Base-by-base conservation (phyloP, 2,113 vertebrate genomes). In the Grus americana region DNA sequence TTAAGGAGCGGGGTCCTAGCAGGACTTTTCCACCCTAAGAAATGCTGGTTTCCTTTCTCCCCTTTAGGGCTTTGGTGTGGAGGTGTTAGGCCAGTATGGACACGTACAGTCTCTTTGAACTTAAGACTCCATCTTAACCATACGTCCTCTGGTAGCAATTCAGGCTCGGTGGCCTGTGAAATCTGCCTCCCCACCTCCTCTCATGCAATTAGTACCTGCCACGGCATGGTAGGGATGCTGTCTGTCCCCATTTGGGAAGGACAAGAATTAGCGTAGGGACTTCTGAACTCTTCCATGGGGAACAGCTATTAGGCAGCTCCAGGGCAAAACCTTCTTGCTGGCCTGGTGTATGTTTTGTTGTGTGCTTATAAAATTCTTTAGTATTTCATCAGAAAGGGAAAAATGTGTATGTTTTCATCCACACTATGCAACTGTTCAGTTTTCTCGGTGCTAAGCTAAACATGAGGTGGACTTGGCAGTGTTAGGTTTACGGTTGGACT, bases 391-490 rank as follows among this genome's bases (percentile, higher is more conserved):
- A 86, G 73, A 92, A 84, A 24, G 16, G 44, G 52, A 65, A 83
- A 91, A 89, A 76, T 47, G 3, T 57, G 3, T 66, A 19, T 76
- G 12, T 80, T 85, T 92, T 92, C 34, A 79, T 75, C 61, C 82
- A n/a, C 15, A 13, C 19, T 44, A 4, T 66, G 10, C 3, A 19
- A 58, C 68, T 55, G 18, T 83, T 90, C 55, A 24, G 12, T 80
- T 95, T 93, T 52, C 27, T 79, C 24, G 82, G 58, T 73, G 44
- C 19, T 23, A 36, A 83, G 22, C 49, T 92, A 76, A 86, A 90
- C 52, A 84, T 3, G 18, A 86, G 29, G 59, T 50, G 49, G 23
- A 23, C 47, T 49, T 49, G 29, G 29, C 17, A 55, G 54, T 9
- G 17, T 55, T 55, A 55, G 17, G 29, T 32, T 55, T 55, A 55